phyloP scores from a whole-genome alignment of 2,113 vertebrate genomes.

The Grammomys dolichurus region DNA sequence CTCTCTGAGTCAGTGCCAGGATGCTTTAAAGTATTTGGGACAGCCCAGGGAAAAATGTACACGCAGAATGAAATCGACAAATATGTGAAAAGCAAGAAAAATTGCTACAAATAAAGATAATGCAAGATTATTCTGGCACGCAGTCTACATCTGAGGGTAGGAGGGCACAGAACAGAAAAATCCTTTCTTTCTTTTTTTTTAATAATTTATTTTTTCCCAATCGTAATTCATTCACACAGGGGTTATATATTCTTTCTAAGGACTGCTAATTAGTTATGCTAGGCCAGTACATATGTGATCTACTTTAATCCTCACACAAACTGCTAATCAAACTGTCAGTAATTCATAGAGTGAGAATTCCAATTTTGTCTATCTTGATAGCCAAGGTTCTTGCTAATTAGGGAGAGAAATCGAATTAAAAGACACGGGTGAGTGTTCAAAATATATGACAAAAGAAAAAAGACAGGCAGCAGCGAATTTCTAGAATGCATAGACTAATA shows the following conservation, averaged over 20 bases:
- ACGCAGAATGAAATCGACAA: not conserved
- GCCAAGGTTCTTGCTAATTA: not conserved
- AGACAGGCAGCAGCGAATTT: not conserved
- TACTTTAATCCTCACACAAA: conserved; percentile 28
- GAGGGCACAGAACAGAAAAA: not conserved
- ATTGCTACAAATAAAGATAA: not conserved
- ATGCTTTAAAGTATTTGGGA: not conserved
- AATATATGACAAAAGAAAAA: not conserved
- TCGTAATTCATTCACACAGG: no score
- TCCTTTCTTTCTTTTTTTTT: no score
- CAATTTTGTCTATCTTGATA: conserved; percentile 6
- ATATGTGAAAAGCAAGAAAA: not conserved
- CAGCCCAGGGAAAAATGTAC: no score
- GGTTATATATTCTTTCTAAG: not conserved
- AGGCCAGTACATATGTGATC: not conserved
- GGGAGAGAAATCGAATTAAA: conserved; percentile 23
- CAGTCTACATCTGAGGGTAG: not conserved
- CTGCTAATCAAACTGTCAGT: not conserved
- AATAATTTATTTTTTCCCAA: no score
- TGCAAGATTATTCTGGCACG: not conserved
- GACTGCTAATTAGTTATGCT: not conserved
- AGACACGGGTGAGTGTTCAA: not conserved
- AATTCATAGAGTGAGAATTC: conserved; percentile 11
- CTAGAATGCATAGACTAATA: not conserved
- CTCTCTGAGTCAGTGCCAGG: not conserved